Conservation (phyloP, 1,140 invertebrate genomes). For the Diachasma alloeum region DNA sequence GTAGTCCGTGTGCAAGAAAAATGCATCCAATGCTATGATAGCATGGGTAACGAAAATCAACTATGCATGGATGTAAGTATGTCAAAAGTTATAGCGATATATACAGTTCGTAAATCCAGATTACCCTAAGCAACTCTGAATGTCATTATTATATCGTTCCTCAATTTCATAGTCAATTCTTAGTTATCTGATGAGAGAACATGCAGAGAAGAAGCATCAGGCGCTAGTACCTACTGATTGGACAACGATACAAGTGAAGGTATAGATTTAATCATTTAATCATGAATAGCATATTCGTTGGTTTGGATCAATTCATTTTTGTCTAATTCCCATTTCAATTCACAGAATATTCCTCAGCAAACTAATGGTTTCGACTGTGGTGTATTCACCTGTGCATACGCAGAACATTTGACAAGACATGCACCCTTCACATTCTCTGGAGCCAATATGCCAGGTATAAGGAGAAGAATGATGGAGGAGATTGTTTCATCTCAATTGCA, state of each 20-base stretch:
- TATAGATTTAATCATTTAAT: neutral
- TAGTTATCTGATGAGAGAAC: too few species aligned
- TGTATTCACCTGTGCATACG: neutral
- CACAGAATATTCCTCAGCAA: neutral
- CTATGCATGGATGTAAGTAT: neutral
- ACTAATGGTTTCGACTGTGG: neutral
- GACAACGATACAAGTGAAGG: too few species aligned
- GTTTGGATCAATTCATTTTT: too few species aligned
- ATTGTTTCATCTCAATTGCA: neutral
- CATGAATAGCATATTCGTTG: too few species aligned
- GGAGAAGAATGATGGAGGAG: neutral
- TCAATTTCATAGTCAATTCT: too few species aligned
- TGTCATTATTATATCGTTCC: too few species aligned
- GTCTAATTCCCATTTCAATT: too few species aligned
- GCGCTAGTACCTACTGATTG: too few species aligned
- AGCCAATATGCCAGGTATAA: neutral
- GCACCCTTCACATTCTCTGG: neutral
- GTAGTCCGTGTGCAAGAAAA: neutral
- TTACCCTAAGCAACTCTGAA: too few species aligned
- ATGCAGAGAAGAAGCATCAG: too few species aligned
- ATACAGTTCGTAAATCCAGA: too few species aligned
- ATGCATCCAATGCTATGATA: neutral
- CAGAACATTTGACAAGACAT: neutral
- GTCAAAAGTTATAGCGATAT: too few species aligned
- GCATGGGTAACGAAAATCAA: neutral